Evolutionary conservation across 2,113 vertebrate species (phyloP), one percentile per base, ranked within the genome.

Genomic region (Oreochromis niloticus): DNA sequence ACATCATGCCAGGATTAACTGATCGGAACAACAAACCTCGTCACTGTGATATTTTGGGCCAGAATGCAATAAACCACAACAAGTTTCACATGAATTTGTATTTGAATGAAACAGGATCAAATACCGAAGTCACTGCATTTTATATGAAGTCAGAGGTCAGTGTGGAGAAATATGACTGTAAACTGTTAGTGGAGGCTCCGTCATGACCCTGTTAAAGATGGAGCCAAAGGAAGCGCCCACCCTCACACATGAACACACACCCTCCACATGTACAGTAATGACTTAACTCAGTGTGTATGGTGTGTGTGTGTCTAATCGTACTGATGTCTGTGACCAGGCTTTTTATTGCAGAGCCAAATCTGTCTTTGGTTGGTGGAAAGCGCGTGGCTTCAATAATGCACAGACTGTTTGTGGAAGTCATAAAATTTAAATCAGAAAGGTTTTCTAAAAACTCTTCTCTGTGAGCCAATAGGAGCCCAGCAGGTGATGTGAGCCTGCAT

Each of bases 211-310:
- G 11, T 43, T 43, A 43, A 71, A 71, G 66, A 16, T 24, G 36
- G 34, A 41, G 9, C 4, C 1, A 1, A 22, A 68, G 36, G 10
- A 0, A 24, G n/a, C 7, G 3, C 12, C n/a, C 66, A 16, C 12
- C 22, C 22, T 43, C 12, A 9, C 66, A 43, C 9, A 24, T 14
- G 12, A 22, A 41, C 63, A 24, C 61, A 10, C 11, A 2, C 19
- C 10, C 63, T 41, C 7, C 63, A 19, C n/a, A 9, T 24, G 22
- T 16, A 24, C 12, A 71, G 36, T 13, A 16, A 16, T 14, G n/a
- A 71, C 24, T 71, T 16, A 41, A 43, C 39, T 24, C 5, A 27
- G 22, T 17, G 13, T 16, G 63, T 8, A 7, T 13, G 63, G 32
- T 66, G 34, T 41, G 34, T 12, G 36, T n/a, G 13, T 9, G 13